These are phyloP conservation scores for Scleropages formosus DNA, from an alignment of 2,797 vertebrate genomes.

Conservation along the genomic window DNA sequence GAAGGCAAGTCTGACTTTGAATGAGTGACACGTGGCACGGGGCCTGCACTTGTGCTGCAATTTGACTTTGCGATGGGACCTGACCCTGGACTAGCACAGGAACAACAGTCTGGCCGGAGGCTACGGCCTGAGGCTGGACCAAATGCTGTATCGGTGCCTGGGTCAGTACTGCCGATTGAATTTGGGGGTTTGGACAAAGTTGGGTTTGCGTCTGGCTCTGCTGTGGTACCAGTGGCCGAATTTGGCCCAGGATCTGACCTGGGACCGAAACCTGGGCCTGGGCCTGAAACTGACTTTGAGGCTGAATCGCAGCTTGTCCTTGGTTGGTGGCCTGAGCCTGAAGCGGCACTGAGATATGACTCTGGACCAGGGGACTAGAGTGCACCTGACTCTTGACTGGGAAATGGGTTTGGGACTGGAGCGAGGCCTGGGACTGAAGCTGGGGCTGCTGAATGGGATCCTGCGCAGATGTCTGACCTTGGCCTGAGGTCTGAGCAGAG, in stretches of 20 bases:
- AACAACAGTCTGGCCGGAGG: slow-evolving; percentile 29
- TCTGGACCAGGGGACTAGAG: slow-evolving; percentile 48
- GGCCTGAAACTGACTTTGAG: slow-evolving; percentile 50
- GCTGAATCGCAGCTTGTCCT: slow-evolving; percentile 38
- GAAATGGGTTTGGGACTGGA: slow-evolving; percentile 24
- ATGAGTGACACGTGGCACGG: slow-evolving; percentile 26
- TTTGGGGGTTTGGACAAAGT: slow-evolving; percentile 56
- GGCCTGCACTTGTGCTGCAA: slow-evolving; percentile 31
- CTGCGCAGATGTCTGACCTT: slow-evolving; percentile 54
- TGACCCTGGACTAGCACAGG: slow-evolving; percentile 40
- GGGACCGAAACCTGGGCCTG: slow-evolving; percentile 47
- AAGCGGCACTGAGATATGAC: slow-evolving; percentile 53
- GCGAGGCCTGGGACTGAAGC: slow-evolving; percentile 35
- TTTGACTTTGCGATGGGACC: too few relatives aligned
- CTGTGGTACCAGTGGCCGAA: slow-evolving; percentile 37
- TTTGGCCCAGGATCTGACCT: slow-evolving; percentile 53
- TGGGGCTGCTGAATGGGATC: slow-evolving; percentile 46
- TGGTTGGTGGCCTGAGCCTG: slow-evolving; percentile 40
- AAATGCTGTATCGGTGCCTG: slow-evolving; percentile 43
- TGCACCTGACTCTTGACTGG: slow-evolving; percentile 39
- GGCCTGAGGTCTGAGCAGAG: slow-evolving; percentile 52
- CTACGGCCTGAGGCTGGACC: slow-evolving; percentile 36
- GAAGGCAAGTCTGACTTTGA: slow-evolving; percentile 23
- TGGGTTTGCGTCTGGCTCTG: slow-evolving; percentile 47
- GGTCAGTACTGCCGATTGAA: slow-evolving; percentile 47